Evolutionary conservation across 2,888 invertebrate species (phyloP), one percentile per base, ranked within the genome.

Genomic region (Coenonympha arcania): DNA sequence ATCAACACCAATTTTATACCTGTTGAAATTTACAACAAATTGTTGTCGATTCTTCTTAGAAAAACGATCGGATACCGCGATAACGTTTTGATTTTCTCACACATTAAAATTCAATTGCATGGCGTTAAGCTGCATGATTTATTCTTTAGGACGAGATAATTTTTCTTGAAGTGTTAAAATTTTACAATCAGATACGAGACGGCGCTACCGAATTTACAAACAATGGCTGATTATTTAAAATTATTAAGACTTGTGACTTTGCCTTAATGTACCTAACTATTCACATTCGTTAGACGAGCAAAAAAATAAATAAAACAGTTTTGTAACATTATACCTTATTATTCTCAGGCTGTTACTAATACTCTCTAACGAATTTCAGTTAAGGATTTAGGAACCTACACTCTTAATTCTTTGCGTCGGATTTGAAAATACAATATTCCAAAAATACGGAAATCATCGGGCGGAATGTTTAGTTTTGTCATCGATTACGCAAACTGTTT

Each of bases 401-500:
- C n/a, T n/a, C n/a, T 48, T 52, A 34, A 40, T 48, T 24, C 34
- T 49, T 45, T 34, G 48, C 46, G 51, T 45, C 43, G 40, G 31
- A 48, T 55, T 58, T 48, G 44, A 52, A 54, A 48, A 57, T n/a
- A n/a, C n/a, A 59, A 71, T 78, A 79, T 75, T 78, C 76, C 79
- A 73, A 77, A 85, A 85, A 85, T 82, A 80, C 85, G 86, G 86
- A 86, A 86, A 86, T 86, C 83, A 80, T 78, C 84, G 78, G 82
- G 83, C 77, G 86, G 84, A 86, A 86, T 86, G 83, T 86, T 86
- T 86, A 86, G 86, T 86, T 86, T 86, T 85, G 85, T 86, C 86
- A 85, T 86, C 84, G 83, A 86, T 86, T 86, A 83, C 86, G 86
- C 86, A 86, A 86, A 86, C 86, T 85, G 85, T 86, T 86, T 86